Conservation (phyloP, 1,140 invertebrate genomes). For the Diorhabda sublineata region DNA sequence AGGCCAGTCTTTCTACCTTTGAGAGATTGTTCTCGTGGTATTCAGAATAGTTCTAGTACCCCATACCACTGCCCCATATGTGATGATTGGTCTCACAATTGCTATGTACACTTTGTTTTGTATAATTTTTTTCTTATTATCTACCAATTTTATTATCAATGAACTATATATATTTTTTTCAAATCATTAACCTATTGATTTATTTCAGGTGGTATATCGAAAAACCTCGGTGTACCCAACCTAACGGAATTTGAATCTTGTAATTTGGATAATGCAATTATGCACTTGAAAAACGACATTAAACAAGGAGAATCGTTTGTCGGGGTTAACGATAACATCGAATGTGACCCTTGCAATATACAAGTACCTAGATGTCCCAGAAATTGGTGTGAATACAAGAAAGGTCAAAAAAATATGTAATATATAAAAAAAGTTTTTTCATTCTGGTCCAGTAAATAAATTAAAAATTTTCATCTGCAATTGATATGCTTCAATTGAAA, state of each 20-base stretch:
- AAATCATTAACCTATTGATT: neutral
- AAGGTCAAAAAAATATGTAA: neutral
- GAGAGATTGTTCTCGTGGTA: too few species aligned
- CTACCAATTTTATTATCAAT: too few species aligned
- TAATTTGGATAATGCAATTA: conserved; percentile 50
- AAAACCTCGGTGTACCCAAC: conserved; percentile 53
- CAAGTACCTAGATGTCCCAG: conserved; percentile 24
- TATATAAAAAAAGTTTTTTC: too few species aligned
- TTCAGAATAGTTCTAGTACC: too few species aligned
- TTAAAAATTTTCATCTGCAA: too few species aligned
- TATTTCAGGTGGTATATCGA: conserved; percentile 49
- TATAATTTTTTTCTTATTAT: too few species aligned
- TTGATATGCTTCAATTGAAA: neutral
- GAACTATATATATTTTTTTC: too few species aligned
- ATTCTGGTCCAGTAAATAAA: too few species aligned
- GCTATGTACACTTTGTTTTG: too few species aligned
- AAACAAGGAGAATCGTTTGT: conserved; percentile 36
- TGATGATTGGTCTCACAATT: too few species aligned
- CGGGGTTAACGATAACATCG: conserved; percentile 26
- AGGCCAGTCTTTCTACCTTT: too few species aligned
- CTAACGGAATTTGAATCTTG: conserved; percentile 54
- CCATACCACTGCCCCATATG: too few species aligned
- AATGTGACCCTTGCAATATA: conserved; percentile 33
- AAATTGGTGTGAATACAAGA: conserved; percentile 23
- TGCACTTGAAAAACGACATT: conserved; percentile 52